Percentiles rank a stretch among this genome's conserved stretches.
phyloP scores from a whole-genome alignment of 1,140 invertebrate genomes.

The Choristoneura fumiferana region DNA sequence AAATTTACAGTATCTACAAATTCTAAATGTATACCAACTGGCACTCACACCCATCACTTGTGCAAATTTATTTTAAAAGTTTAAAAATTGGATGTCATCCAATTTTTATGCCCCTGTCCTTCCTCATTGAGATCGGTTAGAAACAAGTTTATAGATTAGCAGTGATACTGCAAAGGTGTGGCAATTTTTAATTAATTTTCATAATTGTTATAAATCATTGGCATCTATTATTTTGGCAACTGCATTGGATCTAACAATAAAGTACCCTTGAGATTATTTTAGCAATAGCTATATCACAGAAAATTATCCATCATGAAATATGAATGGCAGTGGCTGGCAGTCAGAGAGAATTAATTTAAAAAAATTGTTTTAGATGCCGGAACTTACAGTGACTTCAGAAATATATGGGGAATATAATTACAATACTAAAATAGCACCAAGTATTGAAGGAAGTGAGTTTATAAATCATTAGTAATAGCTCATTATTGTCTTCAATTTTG shows the following conservation, averaged over 20 bases:
- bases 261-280: slow-evolving; percentile 13
- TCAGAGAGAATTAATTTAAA: slow-evolving; percentile 7
- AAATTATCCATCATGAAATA: not conserved
- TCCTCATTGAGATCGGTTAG: slow-evolving; percentile 35
- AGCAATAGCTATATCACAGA: not conserved
- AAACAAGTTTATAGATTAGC: slow-evolving; percentile 22
- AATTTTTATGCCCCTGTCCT: slow-evolving; percentile 58
- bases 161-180: slow-evolving; percentile 19
- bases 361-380: slow-evolving; percentile 65
- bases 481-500: slow-evolving; percentile 15
- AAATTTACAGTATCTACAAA: slow-evolving; percentile 1
- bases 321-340: slow-evolving; percentile 4
- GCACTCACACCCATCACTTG: slow-evolving; percentile 26
- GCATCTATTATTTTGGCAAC: slow-evolving; percentile 4
- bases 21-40: slow-evolving; percentile 9
- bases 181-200: not conserved
- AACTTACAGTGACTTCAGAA: slow-evolving; percentile 71
- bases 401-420: slow-evolving; percentile 76
- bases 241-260: slow-evolving; percentile 13
- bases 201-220: not conserved
- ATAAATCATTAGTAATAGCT: slow-evolving; percentile 11
- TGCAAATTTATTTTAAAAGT: slow-evolving; percentile 69
- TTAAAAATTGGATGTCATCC: slow-evolving; percentile 69
- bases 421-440: slow-evolving; percentile 56
- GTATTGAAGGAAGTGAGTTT: slow-evolving; percentile 64